Evolutionary conservation across 2,888 invertebrate species (phyloP).

Genomic region (Linnaemya vulpina): DNA sequence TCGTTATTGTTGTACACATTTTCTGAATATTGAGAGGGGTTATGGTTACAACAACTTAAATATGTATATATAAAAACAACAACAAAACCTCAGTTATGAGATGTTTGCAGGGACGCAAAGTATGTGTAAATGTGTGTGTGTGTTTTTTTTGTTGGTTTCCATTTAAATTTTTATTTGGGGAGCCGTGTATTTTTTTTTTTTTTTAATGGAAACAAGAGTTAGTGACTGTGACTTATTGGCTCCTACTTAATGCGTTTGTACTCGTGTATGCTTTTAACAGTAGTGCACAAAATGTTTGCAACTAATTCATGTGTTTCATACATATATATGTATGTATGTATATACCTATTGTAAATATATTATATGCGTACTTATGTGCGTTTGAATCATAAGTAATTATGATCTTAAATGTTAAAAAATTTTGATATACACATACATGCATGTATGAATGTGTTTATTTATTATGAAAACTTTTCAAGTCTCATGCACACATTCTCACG

Average conservation of each 20-base stretch:
- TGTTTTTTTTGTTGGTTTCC: constrained; percentile 53
- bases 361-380: too few species aligned
- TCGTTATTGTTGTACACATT: neutral
- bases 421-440: constrained; percentile 1
- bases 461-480: too few species aligned
- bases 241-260: constrained; percentile 16
- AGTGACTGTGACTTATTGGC: constrained; percentile 43
- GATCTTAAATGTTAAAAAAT: too few species aligned
- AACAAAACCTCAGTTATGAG: constrained; percentile 11
- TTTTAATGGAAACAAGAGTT: constrained; percentile 61
- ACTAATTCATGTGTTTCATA: neutral
- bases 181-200: constrained; percentile 16
- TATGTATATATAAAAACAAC: neutral
- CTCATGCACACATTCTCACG: too few species aligned
- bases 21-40: constrained; percentile 67
- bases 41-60: constrained; percentile 54
- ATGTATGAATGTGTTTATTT: too few species aligned
- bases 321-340: neutral
- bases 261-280: neutral
- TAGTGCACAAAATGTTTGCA: neutral
- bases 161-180: constrained; percentile 37
- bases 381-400: too few species aligned
- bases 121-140: neutral
- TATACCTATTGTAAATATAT: too few species aligned
- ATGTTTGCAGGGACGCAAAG: neutral